Evolutionary conservation across 2,113 vertebrate species (phyloP).

Genomic region (Megalops atlanticus): DNA sequence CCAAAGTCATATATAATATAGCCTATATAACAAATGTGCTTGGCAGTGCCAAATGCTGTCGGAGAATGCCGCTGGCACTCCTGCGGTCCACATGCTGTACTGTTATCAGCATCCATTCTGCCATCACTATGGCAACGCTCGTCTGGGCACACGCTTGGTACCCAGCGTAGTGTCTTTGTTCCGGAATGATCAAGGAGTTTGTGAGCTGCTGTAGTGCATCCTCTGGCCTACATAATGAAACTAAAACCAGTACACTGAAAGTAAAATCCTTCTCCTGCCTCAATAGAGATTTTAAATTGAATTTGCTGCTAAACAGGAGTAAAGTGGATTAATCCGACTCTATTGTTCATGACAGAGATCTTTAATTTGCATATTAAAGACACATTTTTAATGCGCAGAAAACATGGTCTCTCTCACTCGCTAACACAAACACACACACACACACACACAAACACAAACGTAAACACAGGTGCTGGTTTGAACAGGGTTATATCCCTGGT

Average conservation of each 20-base stretch:
- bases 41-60: constrained; percentile 18
- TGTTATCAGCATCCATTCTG: constrained; percentile 37
- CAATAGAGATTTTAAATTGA: constrained; percentile 8
- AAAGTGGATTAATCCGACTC: constrained; percentile 3
- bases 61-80: constrained; percentile 16
- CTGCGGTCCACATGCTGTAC: constrained; percentile 15
- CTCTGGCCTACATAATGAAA: neutral
- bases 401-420: neutral
- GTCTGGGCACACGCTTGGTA: constrained; percentile 10
- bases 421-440: neutral
- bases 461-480: neutral
- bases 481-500: neutral
- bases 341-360: constrained; percentile 6
- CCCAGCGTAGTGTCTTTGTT: constrained; percentile 24
- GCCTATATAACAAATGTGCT: neutral
- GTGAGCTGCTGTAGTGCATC: neutral
- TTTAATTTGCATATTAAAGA: neutral
- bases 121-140: constrained; percentile 31
- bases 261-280: neutral
- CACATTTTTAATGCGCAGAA: neutral
- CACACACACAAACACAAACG: neutral
- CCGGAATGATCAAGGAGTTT: constrained; percentile 24
- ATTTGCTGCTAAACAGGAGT: constrained; percentile 4
- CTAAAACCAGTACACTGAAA: neutral
- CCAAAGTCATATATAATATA: constrained; percentile 10